Base-by-base conservation (phyloP, 1,140 invertebrate genomes). In the Ooceraea biroi region DNA sequence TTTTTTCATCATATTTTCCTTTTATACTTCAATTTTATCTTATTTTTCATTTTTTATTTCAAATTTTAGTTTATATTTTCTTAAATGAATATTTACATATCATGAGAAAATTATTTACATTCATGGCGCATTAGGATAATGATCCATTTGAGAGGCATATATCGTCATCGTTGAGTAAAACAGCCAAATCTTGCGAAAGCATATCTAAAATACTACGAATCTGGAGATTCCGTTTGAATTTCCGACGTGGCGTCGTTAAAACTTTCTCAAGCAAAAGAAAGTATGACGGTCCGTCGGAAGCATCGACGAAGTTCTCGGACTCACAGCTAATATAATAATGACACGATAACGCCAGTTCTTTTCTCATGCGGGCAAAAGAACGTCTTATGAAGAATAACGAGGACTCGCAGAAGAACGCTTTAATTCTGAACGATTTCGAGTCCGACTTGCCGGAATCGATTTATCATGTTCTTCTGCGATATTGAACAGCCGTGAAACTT, bases 291-390 rank as follows among this genome's bases (percentile, higher is more conserved):
- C n/a, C 52, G 8, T 65, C 19, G 60, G 41, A 46, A 74, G 19
- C 17, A 25, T 12, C 27, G 65, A 12, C 52, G 1, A 80, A 80
- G 65, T 80, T 80, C 30, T 12, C 14, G 36, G 19, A 57, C 17
- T 71, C 52, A 36, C 25, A 5, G 66, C 25, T 71, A 71, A 80
- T 80, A 71, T 58, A 78, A 71, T 80, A 80, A 71, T 5, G 25
- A 52, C 25, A 58, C 65, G 48, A 44, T 46, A 57, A 68, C 14
- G 58, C 10, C 30, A 78, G 36, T 69, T 78, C 36, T 44, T 65
- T 22, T 14, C 5, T 17, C 3, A n/a, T 0, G 5, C 17, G 25
- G 25, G n/a, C 19, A 12, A 66, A 66, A 77, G 61, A 41, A 77
- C 22, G 27, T 69, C 25, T 69, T 50, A 30, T 19, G 36, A 71